Conservation (phyloP, 2,113 vertebrate species). For the Xiphophorus maculatus region DNA sequence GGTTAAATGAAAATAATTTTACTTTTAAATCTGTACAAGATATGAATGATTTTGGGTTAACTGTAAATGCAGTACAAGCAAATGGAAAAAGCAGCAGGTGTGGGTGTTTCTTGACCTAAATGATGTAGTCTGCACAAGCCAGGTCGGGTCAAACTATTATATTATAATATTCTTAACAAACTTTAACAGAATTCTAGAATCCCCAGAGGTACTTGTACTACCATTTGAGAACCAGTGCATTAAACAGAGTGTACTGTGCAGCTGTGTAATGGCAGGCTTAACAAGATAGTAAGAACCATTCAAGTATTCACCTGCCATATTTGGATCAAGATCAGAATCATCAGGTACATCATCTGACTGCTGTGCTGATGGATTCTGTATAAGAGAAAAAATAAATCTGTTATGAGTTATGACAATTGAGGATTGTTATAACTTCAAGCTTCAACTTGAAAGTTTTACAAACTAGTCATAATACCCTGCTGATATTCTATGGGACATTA, state of each 20-base stretch:
- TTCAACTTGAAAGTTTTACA: not conserved
- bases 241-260: not conserved
- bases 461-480: not conserved
- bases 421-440: not conserved
- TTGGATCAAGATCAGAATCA: constrained; percentile 5
- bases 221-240: not conserved
- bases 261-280: not conserved
- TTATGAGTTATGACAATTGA: not conserved
- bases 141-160: too few relatives aligned
- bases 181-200: not conserved
- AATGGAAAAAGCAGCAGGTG: too few relatives aligned
- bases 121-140: too few relatives aligned
- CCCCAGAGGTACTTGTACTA: not conserved
- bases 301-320: not conserved
- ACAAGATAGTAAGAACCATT: not conserved
- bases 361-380: constrained; percentile 26
- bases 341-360: not conserved
- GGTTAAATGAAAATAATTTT: too few relatives aligned
- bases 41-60: too few relatives aligned
- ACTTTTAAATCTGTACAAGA: too few relatives aligned
- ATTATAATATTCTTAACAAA: too few relatives aligned
- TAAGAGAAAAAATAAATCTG: not conserved
- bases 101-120: too few relatives aligned
- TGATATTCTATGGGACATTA: not conserved
- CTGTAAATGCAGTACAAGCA: too few relatives aligned